Base-by-base conservation (phyloP, 1,140 invertebrate species). In the Ceratosolen fusciceps region DNA sequence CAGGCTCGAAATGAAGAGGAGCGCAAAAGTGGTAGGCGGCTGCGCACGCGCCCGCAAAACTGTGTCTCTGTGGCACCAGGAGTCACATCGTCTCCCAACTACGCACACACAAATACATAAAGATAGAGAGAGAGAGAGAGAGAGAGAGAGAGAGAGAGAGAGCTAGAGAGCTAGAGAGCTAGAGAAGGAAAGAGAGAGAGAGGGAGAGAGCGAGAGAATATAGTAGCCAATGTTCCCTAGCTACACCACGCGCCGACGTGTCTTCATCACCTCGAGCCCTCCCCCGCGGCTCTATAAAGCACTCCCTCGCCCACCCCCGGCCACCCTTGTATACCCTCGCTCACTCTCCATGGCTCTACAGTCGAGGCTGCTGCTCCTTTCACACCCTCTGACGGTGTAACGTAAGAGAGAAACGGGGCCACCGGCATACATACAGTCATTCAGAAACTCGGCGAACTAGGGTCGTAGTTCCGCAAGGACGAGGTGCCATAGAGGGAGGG, bases 61-160 rank as follows among this genome's bases (percentile, higher is more conserved):
- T 88, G 86, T 88, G 87, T 88, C 83, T 88, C 85, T 86, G 83
- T 88, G 85, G 83, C 86, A 86, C 79, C 81, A 84, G 83, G 79
- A 81, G 73, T n/a, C 60, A 82, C 26, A 54, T 24, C 16, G 49
- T 54, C 52, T 1, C 8, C 43, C 39, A 43, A 24, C 29, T 3
- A 31, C 49, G 14, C n/a, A 75, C 37, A 49, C 56, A n/a, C n/a
- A n/a, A n/a, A n/a, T n/a, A n/a, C n/a, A n/a, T n/a, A n/a, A n/a
- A n/a, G n/a, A n/a, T n/a, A n/a, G n/a, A n/a, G n/a, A n/a, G n/a
- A n/a, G n/a, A n/a, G n/a, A n/a, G n/a, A n/a, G n/a, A n/a, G n/a
- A n/a, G n/a, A n/a, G n/a, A n/a, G n/a, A n/a, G n/a, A n/a, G n/a
- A n/a, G n/a, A n/a, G n/a, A n/a, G n/a, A n/a, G n/a, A n/a, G n/a